Conservation (phyloP, 2,888 invertebrate species). For the Stenotaenia linearis region DNA sequence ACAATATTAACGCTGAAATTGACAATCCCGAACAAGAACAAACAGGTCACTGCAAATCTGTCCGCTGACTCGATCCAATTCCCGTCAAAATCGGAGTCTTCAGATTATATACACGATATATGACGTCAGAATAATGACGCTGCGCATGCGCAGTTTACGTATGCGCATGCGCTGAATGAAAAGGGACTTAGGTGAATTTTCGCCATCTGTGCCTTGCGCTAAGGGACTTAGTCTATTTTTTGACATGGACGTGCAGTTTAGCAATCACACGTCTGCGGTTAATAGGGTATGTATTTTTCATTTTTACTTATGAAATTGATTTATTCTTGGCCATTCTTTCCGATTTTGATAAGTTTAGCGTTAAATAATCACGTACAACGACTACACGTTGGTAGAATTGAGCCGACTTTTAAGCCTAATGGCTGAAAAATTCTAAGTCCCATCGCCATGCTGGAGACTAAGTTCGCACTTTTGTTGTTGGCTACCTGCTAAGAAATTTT, state of each 20-base stretch:
- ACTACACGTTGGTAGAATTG: neutral
- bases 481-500: neutral
- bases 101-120: neutral
- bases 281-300: conserved; percentile 18
- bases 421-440: conserved; percentile 30
- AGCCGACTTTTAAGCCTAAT: conserved; percentile 14
- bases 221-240: conserved; percentile 32
- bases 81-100: neutral
- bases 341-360: neutral
- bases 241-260: conserved; percentile 18
- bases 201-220: conserved; percentile 30
- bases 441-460: conserved; percentile 31
- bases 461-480: conserved; percentile 21
- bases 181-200: conserved; percentile 31
- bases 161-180: conserved; percentile 33
- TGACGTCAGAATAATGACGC: neutral
- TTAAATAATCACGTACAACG: neutral
- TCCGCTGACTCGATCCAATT: neutral
- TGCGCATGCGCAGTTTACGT: neutral
- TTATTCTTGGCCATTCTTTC: neutral
- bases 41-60: neutral
- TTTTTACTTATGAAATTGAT: neutral
- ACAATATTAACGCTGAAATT: too few relatives aligned
- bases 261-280: neutral
- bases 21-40: too few relatives aligned